These are phyloP conservation scores for Tyria jacobaeae DNA, from an alignment of 2,888 invertebrate species.

Conservation along the genomic window DNA sequence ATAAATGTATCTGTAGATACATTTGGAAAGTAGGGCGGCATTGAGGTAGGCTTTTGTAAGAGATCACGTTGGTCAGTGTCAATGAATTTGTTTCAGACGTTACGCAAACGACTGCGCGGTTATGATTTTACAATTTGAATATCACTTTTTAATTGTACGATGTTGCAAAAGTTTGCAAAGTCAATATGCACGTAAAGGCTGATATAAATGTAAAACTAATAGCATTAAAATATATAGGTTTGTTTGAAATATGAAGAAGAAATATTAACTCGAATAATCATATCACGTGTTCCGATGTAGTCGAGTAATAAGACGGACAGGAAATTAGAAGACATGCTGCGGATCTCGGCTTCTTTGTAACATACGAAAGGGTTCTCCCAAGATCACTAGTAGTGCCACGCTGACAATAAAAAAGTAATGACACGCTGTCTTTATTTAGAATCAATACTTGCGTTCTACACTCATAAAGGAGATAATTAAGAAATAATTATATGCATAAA, in stretches of 20 bases:
- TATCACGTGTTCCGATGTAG: no score
- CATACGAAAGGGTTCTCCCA: no score
- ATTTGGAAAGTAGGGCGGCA: slow-evolving; percentile 83
- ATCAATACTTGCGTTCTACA: neutral
- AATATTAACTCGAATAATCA: no score
- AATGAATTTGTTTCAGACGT: slow-evolving; percentile 79
- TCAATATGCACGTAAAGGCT: slow-evolving; percentile 19
- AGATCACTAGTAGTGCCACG: no score
- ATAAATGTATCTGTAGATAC: slow-evolving; percentile 71
- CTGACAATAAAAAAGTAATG: no score
- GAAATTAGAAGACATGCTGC: no score
- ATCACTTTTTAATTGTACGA: slow-evolving; percentile 44
- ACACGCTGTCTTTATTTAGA: no score
- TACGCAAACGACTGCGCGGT: slow-evolving; percentile 59
- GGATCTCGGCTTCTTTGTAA: no score
- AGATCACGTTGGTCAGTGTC: slow-evolving; percentile 79
- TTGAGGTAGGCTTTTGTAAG: slow-evolving; percentile 82
- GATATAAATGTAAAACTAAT: neutral
- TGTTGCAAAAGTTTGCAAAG: slow-evolving; percentile 28
- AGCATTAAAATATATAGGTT: neutral
- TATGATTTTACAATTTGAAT: slow-evolving; percentile 47
- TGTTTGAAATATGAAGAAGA: neutral
- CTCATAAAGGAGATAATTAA: neutral
- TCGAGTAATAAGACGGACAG: no score
- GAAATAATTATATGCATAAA: neutral